Evolutionary conservation across 1,140 invertebrate species (phyloP).

Genomic region (Drosophila mauritiana): DNA sequence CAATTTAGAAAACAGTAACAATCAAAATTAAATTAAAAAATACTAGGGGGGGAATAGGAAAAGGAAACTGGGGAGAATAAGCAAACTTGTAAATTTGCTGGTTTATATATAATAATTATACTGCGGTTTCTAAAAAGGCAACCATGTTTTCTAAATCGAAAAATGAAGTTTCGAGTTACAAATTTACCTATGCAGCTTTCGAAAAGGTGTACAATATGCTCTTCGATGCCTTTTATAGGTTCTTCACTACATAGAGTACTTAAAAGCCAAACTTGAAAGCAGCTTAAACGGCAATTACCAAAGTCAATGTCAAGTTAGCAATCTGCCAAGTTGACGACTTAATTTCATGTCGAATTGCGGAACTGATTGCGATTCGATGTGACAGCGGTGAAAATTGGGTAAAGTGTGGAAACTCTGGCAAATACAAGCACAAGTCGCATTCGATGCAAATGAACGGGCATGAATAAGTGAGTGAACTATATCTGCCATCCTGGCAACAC

Average conservation of each 20-base stretch:
- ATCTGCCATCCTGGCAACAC: constrained; percentile 16
- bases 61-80: no score
- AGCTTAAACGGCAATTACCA: neutral
- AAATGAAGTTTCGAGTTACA: no score
- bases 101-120: no score
- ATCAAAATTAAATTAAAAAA: neutral
- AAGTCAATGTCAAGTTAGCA: constrained; percentile 1
- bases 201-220: no score
- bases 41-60: neutral
- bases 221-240: no score
- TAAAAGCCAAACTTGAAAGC: neutral
- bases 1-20: neutral
- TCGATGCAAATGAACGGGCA: constrained; percentile 55
- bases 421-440: constrained; percentile 11
- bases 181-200: no score
- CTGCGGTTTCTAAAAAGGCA: no score
- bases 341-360: constrained; percentile 31
- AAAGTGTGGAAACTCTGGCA: constrained; percentile 14
- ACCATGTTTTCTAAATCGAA: no score
- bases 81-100: no score
- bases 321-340: constrained; percentile 13
- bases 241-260: no score
- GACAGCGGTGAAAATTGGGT: constrained; percentile 1
- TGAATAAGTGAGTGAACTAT: constrained; percentile 50
- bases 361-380: constrained; percentile 30